Conservation (phyloP, 37 sponge, comb jelly and placozoan genomes). For the Aphrocallistes beatrix region DNA sequence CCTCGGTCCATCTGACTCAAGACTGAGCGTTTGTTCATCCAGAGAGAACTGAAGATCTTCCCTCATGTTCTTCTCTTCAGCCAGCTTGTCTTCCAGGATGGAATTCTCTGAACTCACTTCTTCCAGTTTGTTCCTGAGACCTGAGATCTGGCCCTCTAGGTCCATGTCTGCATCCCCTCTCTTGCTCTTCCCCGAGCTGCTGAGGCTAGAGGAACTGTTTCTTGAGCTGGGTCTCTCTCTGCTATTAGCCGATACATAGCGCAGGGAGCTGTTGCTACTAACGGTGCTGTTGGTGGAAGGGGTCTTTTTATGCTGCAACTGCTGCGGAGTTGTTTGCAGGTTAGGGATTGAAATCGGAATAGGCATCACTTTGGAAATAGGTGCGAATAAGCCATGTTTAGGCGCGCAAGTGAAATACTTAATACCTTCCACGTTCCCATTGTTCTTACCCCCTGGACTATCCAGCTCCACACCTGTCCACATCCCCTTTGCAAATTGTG, state of each 20-base stretch:
- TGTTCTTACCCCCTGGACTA: conserved; percentile 70
- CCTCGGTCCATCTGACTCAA: neutral
- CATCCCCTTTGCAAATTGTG: conserved; percentile 76
- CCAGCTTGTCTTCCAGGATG: neutral
- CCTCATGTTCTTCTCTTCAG: neutral
- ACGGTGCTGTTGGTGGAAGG: neutral
- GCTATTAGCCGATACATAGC: neutral
- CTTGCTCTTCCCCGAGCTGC: neutral
- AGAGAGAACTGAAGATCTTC: conserved; percentile 6
- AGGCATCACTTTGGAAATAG: conserved; percentile 42
- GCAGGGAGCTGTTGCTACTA: neutral
- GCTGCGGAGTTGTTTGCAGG: neutral
- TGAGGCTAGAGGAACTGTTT: neutral
- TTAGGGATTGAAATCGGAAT: neutral
- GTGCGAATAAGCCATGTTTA: conserved; percentile 72
- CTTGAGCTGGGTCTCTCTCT: neutral
- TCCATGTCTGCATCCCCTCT: neutral
- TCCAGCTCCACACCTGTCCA: conserved; percentile 87
- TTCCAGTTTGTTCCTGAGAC: neutral
- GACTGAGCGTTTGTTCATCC: neutral
- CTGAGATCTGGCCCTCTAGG: neutral
- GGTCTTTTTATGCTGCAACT: neutral
- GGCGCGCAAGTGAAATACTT: conserved; percentile 77
- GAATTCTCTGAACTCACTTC: neutral
- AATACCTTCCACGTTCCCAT: conserved; percentile 71